phyloP scores from a whole-genome alignment of 2,797 vertebrate genomes.

The Champsocephalus gunnari region DNA sequence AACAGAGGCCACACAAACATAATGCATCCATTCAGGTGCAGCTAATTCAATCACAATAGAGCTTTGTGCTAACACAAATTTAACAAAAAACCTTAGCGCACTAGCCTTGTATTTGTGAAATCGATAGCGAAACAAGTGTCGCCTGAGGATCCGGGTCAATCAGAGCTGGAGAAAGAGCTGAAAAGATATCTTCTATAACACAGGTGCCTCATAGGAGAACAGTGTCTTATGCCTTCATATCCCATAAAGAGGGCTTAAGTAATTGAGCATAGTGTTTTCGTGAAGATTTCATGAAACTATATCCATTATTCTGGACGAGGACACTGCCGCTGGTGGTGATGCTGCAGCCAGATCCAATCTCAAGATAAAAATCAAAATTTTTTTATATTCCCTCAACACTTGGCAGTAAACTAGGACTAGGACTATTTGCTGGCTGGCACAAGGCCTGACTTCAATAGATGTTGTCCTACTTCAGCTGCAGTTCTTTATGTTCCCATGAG shows the following conservation, averaged over 20 bases:
- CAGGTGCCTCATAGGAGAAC: constrained; percentile 40
- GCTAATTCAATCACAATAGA: constrained; percentile 61
- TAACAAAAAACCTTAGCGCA: constrained; percentile 31
- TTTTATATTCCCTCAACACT: constrained; percentile 40
- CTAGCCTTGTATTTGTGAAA: constrained; percentile 33
- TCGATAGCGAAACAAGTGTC: constrained; percentile 29
- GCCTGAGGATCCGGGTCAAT: constrained; percentile 30
- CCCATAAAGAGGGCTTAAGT: constrained; percentile 62
- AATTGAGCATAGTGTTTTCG: constrained; percentile 72
- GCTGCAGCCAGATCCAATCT: constrained; percentile 77
- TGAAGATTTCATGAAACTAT: constrained; percentile 67
- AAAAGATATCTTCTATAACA: constrained; percentile 32
- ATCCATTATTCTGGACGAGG: constrained; percentile 73
- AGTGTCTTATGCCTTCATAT: constrained; percentile 42
- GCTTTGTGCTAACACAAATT: neutral
- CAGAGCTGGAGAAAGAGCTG: constrained; percentile 33
- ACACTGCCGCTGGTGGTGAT: constrained; percentile 65
- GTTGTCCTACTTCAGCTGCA: constrained; percentile 37
- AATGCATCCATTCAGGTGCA: constrained; percentile 40
- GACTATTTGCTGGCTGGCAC: constrained; percentile 65
- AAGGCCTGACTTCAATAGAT: constrained; percentile 53
- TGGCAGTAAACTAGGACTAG: constrained; percentile 66
- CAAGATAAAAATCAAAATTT: constrained; percentile 72
- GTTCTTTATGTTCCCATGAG: constrained; percentile 47
- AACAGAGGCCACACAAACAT: constrained; percentile 30